Percentiles rank a stretch among this genome's conserved stretches.
Conservation (phyloP, 2,888 invertebrate genomes). For the Noctua janthe region DNA sequence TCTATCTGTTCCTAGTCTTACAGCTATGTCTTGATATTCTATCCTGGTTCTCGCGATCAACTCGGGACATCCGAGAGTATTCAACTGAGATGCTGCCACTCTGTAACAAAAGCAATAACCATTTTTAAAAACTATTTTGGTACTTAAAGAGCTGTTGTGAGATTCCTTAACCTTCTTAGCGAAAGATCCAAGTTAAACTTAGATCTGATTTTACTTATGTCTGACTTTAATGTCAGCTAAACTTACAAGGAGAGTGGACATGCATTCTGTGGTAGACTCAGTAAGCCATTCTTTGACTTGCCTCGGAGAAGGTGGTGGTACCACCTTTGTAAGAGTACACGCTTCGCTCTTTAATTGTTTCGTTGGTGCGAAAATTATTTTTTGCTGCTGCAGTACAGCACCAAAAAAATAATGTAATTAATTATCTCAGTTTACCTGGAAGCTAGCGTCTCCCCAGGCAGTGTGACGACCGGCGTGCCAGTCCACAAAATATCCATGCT, state of each 20-base stretch:
- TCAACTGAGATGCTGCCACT: slow-evolving; percentile 99
- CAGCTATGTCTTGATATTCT: slow-evolving; percentile 99
- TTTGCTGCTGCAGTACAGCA: no score
- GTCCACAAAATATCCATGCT: slow-evolving; percentile 99
- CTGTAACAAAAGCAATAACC: slow-evolving; percentile 84
- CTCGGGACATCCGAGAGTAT: slow-evolving; percentile 98
- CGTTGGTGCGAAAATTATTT: no score
- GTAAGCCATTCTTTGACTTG: background rate
- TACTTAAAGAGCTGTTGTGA: background rate
- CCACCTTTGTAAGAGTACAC: background rate
- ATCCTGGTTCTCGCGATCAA: slow-evolving; percentile 97
- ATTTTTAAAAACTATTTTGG: background rate
- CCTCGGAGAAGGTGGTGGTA: background rate
- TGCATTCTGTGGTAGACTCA: background rate
- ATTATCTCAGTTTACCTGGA: slow-evolving; percentile 87
- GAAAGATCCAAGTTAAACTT: background rate
- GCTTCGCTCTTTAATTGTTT: background rate
- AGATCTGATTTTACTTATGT: background rate
- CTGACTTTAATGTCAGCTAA: background rate
- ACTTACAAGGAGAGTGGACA: background rate
- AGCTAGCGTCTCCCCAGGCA: slow-evolving; percentile 96
- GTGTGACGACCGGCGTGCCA: slow-evolving; percentile 99
- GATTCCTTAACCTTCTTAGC: background rate
- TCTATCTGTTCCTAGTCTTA: slow-evolving; percentile 97
- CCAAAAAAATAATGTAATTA: background rate